phyloP scores from a whole-genome alignment of 2,888 invertebrate genomes.

The Dryobotodes eremita region DNA sequence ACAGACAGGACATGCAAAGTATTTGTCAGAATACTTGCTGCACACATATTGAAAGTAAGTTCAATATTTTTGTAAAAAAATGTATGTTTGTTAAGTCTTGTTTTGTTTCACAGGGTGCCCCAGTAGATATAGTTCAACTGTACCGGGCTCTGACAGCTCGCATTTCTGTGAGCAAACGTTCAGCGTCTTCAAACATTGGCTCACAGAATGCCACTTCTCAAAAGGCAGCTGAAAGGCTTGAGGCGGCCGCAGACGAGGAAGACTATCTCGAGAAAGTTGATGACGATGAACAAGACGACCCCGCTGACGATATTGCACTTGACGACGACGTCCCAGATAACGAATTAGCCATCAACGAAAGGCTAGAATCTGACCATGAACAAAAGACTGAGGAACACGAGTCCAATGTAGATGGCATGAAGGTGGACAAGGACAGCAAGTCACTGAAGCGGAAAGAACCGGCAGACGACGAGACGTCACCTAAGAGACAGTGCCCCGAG shows the following conservation, averaged over 20 bases:
- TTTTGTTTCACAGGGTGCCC: slow-evolving; percentile 81
- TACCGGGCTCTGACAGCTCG: slow-evolving; percentile 81
- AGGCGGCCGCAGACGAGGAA: slow-evolving; percentile 78
- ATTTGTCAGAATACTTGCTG: slow-evolving; percentile 3
- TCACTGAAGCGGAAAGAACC: slow-evolving; percentile 84
- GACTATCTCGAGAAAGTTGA: slow-evolving; percentile 77
- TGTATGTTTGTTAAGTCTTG: not conserved
- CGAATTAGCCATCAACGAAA: slow-evolving; percentile 66
- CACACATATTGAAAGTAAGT: slow-evolving; percentile 8
- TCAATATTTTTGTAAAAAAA: not conserved
- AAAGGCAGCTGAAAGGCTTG: slow-evolving; percentile 81
- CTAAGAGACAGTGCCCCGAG: slow-evolving; percentile 87
- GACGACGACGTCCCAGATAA: slow-evolving; percentile 65
- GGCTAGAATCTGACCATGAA: slow-evolving; percentile 71
- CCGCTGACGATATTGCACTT: slow-evolving; percentile 64
- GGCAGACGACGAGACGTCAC: slow-evolving; percentile 80
- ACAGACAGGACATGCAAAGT: not conserved
- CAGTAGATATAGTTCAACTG: slow-evolving; percentile 83
- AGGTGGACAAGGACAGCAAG: slow-evolving; percentile 76
- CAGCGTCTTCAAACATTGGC: slow-evolving; percentile 58
- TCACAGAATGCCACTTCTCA: slow-evolving; percentile 78
- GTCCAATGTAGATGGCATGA: slow-evolving; percentile 74
- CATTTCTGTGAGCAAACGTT: slow-evolving; percentile 78
- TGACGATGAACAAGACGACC: slow-evolving; percentile 68
- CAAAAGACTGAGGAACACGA: slow-evolving; percentile 79